Evolutionary conservation across 2,797 vertebrate species (phyloP).

Genomic region (Dermochelys coriacea): DNA sequence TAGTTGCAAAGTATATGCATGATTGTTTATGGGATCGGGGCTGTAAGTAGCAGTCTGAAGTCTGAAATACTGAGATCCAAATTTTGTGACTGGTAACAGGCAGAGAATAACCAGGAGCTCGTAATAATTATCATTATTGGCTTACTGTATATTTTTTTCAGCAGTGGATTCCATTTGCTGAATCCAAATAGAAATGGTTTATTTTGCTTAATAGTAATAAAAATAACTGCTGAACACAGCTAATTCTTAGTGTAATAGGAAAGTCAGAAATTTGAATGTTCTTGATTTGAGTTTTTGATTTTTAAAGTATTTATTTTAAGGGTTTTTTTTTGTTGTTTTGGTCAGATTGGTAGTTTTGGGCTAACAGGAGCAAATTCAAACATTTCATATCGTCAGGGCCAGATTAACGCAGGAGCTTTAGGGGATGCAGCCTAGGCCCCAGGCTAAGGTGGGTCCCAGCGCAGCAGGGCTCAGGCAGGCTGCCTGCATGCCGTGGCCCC

Average conservation of each 20-base stretch:
- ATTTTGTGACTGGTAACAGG: not conserved
- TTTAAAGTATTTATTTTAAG: not conserved
- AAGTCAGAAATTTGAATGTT: not conserved
- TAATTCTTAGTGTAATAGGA: not conserved
- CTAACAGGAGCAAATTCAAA: not conserved
- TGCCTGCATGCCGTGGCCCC: too few relatives aligned
- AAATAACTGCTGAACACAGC: not conserved
- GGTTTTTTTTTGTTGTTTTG: not conserved
- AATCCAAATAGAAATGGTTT: not conserved
- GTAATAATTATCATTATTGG: not conserved
- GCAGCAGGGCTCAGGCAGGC: too few relatives aligned
- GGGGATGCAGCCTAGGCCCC: too few relatives aligned
- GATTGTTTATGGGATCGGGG: not conserved
- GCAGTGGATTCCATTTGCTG: not conserved
- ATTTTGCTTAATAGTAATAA: not conserved
- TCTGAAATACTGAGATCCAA: not conserved
- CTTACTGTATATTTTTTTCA: not conserved
- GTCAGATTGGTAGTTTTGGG: not conserved
- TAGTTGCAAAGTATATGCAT: not conserved
- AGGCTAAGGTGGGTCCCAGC: too few relatives aligned
- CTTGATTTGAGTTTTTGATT: not conserved
- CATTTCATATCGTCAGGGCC: not conserved
- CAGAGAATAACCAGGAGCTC: not conserved
- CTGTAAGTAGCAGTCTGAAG: not conserved
- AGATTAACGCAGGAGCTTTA: too few relatives aligned